These are phyloP conservation scores for Dendropsophus ebraccatus DNA, from an alignment of 2,113 vertebrate genomes.

Conservation along the genomic window DNA sequence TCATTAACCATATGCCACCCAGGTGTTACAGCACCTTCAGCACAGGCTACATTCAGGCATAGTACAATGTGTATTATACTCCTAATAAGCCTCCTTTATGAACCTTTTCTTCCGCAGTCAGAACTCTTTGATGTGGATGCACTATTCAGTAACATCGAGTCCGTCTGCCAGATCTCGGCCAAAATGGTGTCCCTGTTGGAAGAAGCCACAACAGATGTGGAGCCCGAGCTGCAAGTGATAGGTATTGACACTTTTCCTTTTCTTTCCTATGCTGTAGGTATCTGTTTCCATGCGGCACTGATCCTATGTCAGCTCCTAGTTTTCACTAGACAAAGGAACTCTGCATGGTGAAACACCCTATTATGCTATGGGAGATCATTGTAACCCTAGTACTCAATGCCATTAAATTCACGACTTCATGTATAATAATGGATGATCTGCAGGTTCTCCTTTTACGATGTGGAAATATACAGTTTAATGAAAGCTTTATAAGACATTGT, in stretches of 20 bases:
- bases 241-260: slow-evolving; percentile 71
- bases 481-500: neutral
- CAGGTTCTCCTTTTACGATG: neutral
- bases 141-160: slow-evolving; percentile 95
- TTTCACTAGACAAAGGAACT: neutral
- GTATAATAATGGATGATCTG: neutral
- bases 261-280: slow-evolving; percentile 49
- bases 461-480: neutral
- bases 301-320: neutral
- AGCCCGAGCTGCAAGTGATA: slow-evolving; percentile 84
- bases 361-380: neutral
- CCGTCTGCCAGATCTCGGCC: slow-evolving; percentile 87
- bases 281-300: slow-evolving; percentile 25
- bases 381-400: slow-evolving; percentile 1
- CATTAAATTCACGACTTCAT: neutral
- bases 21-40: neutral
- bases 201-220: slow-evolving; percentile 82
- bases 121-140: slow-evolving; percentile 84
- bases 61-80: neutral
- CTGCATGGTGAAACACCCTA: neutral
- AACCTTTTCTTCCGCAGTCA: slow-evolving; percentile 75
- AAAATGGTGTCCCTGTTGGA: slow-evolving; percentile 85
- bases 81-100: neutral
- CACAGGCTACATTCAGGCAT: neutral
- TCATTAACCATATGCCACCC: neutral